phyloP scores from a whole-genome alignment of 2,888 invertebrate genomes.

The Melanophora roralis region DNA sequence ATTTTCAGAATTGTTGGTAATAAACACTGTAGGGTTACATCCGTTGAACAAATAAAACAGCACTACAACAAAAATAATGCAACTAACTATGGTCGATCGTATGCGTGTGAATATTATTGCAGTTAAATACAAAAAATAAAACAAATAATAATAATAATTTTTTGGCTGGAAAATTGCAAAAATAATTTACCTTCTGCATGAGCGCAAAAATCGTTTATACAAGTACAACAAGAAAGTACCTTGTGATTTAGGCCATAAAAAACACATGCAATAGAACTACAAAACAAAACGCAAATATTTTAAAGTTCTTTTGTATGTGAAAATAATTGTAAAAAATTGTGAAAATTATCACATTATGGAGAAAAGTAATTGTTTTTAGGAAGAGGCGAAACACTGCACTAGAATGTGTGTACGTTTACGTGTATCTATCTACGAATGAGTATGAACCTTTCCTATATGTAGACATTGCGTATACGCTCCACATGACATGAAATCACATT shows the following conservation, averaged over 20 bases:
- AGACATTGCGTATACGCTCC: slow-evolving; percentile 61
- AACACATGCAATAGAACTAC: slow-evolving; percentile 2
- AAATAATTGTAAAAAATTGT: background rate
- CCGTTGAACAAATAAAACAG: slow-evolving; percentile 30
- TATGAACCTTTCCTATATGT: background rate
- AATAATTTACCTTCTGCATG: slow-evolving; percentile 61
- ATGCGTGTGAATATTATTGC: slow-evolving; percentile 41
- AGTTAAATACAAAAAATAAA: slow-evolving; percentile 40
- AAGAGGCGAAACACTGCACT: background rate
- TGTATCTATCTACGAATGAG: too few species aligned
- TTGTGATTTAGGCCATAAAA: slow-evolving; percentile 57
- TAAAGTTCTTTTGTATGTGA: background rate
- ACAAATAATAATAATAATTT: slow-evolving; percentile 45
- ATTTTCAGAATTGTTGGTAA: slow-evolving; percentile 59
- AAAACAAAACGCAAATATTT: background rate
- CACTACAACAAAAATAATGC: background rate
- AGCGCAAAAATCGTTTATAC: slow-evolving; percentile 37
- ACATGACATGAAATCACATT: slow-evolving; percentile 60
- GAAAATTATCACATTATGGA: slow-evolving; percentile 44
- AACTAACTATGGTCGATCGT: background rate
- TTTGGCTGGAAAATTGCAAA: slow-evolving; percentile 57
- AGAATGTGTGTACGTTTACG: background rate
- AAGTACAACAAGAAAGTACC: slow-evolving; percentile 23
- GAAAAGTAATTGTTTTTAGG: slow-evolving; percentile 23
- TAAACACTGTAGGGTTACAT: slow-evolving; percentile 62